phyloP scores from a whole-genome alignment of 2,797 vertebrate species.

The Austrolebias charrua region DNA sequence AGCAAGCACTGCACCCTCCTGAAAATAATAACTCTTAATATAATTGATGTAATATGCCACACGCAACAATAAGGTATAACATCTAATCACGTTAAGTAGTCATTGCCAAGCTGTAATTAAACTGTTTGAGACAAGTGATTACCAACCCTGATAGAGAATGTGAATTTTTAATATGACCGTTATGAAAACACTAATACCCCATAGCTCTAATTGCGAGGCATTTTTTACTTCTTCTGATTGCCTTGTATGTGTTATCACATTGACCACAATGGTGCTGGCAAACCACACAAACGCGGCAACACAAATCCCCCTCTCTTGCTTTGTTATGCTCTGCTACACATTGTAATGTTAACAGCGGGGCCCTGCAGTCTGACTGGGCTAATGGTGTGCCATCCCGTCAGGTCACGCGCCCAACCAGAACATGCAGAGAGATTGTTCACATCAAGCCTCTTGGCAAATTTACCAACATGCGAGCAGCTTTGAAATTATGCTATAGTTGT shows the following conservation, averaged over 20 bases:
- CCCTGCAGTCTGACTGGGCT: slow-evolving; percentile 74
- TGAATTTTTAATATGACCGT: slow-evolving; percentile 78
- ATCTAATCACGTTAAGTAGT: slow-evolving; percentile 82
- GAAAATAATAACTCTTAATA: slow-evolving; percentile 77
- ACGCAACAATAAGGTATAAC: slow-evolving; percentile 82
- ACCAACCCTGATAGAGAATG: slow-evolving; percentile 77
- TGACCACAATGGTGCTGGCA: slow-evolving; percentile 60
- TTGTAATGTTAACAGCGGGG: slow-evolving; percentile 75
- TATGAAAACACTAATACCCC: slow-evolving; percentile 80
- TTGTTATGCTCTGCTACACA: slow-evolving; percentile 68
- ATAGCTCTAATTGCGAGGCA: slow-evolving; percentile 71
- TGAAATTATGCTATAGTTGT: slow-evolving; percentile 75
- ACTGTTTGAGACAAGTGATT: slow-evolving; percentile 84
- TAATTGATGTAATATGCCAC: slow-evolving; percentile 80
- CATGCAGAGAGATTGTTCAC: slow-evolving; percentile 75
- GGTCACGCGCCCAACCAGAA: slow-evolving; percentile 76
- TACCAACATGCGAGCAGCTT: slow-evolving; percentile 68
- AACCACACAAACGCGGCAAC: slow-evolving; percentile 52
- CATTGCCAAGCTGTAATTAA: slow-evolving; percentile 83
- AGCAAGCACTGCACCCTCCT: slow-evolving; percentile 56
- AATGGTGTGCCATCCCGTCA: slow-evolving; percentile 74
- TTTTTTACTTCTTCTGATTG: slow-evolving; percentile 63
- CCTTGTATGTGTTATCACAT: slow-evolving; percentile 55
- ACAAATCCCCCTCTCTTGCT: slow-evolving; percentile 62
- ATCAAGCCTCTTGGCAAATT: slow-evolving; percentile 76